Base-by-base conservation (phyloP, 2,797 vertebrate genomes). In the Xenentodon cancila region DNA sequence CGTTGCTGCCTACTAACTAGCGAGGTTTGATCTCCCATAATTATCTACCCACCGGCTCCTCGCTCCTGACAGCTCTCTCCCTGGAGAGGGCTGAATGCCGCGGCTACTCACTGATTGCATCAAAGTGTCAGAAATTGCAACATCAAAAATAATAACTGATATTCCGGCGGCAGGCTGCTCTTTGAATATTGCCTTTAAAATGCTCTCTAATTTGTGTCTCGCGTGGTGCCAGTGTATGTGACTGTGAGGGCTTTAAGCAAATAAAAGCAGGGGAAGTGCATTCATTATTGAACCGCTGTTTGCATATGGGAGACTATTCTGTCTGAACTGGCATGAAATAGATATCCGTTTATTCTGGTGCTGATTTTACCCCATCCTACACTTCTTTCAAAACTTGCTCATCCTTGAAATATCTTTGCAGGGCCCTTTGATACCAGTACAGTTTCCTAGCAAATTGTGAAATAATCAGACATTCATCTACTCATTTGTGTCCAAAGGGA, bases 1-100 rank as follows among this genome's bases (percentile, higher is more conserved):
- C 88, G 88, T 94, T 95, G 91, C 92, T 93, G 94, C 94, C 94
- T 95, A 92, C 94, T 93, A 94, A 93, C 92, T 93, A 93, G 90
- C 89, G 86, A 94, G 93, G 94, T 94, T 95, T 95, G 95, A 97
- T 96, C 96, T 97, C 96, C 92, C 94, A 95, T 96, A 95, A 96
- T 96, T 94, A 96, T 95, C 95, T 93, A 90, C 92, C 94, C 92
- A 87, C 91, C 91, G 92, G 91, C 91, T 95, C 92, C 94, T 91
- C 92, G 88, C 92, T 93, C 92, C 93, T 95, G 95, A 94, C 94
- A 94, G 91, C 92, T 93, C 89, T 81, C 88, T 93, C 93, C 93
- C 93, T 81, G 81, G 94, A 94, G 93, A 94, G 89, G 83, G 82
- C 86, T 91, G 91, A 92, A 88, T 91, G 82, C 90, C 79, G 81